These are phyloP conservation scores for Coenonympha arcania DNA, from an alignment of 2,888 invertebrate genomes.

Conservation along the genomic window DNA sequence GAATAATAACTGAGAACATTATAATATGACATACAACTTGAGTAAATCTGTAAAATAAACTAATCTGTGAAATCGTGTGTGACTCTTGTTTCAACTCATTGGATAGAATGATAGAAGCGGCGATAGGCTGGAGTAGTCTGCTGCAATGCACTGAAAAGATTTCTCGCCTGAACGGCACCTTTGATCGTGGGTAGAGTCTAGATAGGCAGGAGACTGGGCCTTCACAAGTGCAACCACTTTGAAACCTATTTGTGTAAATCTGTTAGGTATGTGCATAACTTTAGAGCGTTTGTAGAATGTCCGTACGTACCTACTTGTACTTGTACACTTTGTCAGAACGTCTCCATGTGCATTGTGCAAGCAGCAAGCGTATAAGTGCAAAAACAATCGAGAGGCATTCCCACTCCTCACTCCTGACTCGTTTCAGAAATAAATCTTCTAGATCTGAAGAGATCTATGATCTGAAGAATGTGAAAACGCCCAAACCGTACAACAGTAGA, in stretches of 20 bases:
- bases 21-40: too few species aligned
- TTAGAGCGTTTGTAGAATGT: not conserved
- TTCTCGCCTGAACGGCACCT: conserved; percentile 16
- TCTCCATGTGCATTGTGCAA: too few species aligned
- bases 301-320: too few species aligned
- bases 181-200: conserved; percentile 14
- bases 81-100: not conserved
- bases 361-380: too few species aligned
- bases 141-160: conserved; percentile 21
- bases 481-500: too few species aligned
- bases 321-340: too few species aligned
- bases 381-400: too few species aligned
- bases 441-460: too few species aligned
- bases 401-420: too few species aligned
- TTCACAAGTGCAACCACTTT: not conserved
- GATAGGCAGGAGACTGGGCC: not conserved
- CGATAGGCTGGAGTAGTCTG: conserved; percentile 7
- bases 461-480: too few species aligned
- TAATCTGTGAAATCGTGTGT: not conserved
- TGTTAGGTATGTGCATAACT: not conserved
- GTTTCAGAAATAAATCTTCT: too few species aligned
- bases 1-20: not conserved
- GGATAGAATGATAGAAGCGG: conserved; percentile 13
- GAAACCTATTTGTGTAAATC: not conserved
- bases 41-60: not conserved